Conservation (phyloP, 2,888 invertebrate genomes). For the Rambutsinella grinnellia region DNA sequence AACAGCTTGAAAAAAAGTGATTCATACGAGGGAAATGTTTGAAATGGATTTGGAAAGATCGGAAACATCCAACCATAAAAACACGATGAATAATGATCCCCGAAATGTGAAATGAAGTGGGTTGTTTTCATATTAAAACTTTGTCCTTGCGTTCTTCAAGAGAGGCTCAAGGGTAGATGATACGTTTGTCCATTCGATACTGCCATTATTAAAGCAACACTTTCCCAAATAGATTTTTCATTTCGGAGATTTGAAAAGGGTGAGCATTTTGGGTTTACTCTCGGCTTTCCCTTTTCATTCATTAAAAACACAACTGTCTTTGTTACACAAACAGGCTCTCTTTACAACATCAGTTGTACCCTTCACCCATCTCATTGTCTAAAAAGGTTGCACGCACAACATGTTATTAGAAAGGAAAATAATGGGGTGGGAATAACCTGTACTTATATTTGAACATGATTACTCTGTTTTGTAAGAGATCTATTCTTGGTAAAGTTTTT, state of each 20-base stretch:
- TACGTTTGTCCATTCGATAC: neutral
- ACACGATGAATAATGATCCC: too few relatives aligned
- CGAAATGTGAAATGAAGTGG: neutral
- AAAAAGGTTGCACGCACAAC: neutral
- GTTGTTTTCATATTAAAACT: neutral
- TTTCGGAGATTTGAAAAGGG: neutral
- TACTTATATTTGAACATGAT: neutral
- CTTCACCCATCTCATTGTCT: neutral
- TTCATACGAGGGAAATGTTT: too few relatives aligned
- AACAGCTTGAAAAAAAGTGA: too few relatives aligned
- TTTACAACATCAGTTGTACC: neutral
- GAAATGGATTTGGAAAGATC: too few relatives aligned
- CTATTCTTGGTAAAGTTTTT: too few relatives aligned
- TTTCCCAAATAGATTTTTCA: neutral
- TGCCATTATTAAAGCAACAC: neutral
- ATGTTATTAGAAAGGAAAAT: neutral
- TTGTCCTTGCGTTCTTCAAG: neutral
- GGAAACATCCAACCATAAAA: too few relatives aligned
- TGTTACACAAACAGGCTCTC: neutral
- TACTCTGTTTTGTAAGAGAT: neutral
- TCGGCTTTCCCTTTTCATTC: neutral
- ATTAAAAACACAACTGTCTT: neutral
- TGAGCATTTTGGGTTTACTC: neutral
- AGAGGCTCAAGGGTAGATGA: neutral
- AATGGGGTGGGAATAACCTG: neutral